These are phyloP conservation scores for Tetropium fuscum DNA, from an alignment of 2,888 invertebrate genomes.

Conservation along the genomic window DNA sequence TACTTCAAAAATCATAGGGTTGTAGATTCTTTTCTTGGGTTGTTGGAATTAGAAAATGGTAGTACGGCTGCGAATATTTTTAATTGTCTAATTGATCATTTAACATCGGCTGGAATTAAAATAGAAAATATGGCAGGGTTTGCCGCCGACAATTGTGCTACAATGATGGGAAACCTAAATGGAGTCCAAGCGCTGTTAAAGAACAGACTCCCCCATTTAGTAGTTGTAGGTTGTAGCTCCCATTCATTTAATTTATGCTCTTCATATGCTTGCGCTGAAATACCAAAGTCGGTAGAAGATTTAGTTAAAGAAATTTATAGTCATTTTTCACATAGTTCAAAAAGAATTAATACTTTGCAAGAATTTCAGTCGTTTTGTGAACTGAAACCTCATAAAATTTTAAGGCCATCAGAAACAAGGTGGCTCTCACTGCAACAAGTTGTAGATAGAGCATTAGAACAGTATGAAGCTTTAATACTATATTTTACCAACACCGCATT, in stretches of 20 bases:
- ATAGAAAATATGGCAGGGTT: slow-evolving; percentile 35
- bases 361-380: slow-evolving; percentile 18
- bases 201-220: slow-evolving; percentile 25
- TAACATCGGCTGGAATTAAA: slow-evolving; percentile 19
- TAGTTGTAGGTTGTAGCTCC: slow-evolving; percentile 29
- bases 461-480: slow-evolving; percentile 27
- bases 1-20: slow-evolving; percentile 23
- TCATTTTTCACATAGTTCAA: slow-evolving; percentile 26
- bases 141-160: slow-evolving; percentile 33
- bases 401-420: slow-evolving; percentile 15
- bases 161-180: slow-evolving; percentile 37
- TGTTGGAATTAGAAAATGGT: slow-evolving; percentile 7
- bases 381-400: slow-evolving; percentile 23
- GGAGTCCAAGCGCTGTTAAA: slow-evolving; percentile 34
- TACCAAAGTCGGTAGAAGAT: slow-evolving; percentile 27
- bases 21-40: slow-evolving; percentile 24
- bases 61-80: slow-evolving; percentile 21
- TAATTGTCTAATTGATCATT: slow-evolving; percentile 20
- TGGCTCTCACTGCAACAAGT: slow-evolving; percentile 22
- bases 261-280: slow-evolving; percentile 23
- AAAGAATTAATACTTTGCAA: slow-evolving; percentile 12
- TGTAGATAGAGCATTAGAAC: slow-evolving; percentile 32
- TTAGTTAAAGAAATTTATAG: slow-evolving; percentile 25
- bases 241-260: slow-evolving; percentile 32
- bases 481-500: slow-evolving; percentile 26